These are phyloP conservation scores for Valencia hispanica DNA, from an alignment of 2,797 vertebrate species.

Conservation along the genomic window DNA sequence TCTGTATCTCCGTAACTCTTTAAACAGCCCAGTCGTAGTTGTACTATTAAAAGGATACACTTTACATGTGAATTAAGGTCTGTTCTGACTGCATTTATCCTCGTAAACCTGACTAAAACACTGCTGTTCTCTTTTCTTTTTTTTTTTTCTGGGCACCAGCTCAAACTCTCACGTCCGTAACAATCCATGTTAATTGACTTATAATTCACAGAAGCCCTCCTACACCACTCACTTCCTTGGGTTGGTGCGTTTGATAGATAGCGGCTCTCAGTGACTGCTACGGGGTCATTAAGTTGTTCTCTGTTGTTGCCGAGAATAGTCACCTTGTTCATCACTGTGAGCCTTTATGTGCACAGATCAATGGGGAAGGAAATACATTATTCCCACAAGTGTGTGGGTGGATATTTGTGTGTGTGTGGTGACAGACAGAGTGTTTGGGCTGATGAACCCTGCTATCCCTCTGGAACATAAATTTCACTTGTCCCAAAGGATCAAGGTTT, in stretches of 20 bases:
- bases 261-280: conserved; percentile 39
- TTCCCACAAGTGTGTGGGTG: conserved; percentile 49
- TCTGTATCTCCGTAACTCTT: background rate
- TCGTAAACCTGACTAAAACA: conserved; percentile 15
- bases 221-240: conserved; percentile 11
- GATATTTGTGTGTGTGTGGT: conserved; percentile 27
- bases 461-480: conserved; percentile 46
- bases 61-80: background rate
- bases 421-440: conserved; percentile 23
- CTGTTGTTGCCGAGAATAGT: conserved; percentile 56
- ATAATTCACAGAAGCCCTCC: conserved; percentile 36
- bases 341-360: conserved; percentile 64
- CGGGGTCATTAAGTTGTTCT: conserved; percentile 57
- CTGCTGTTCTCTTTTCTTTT: conserved; percentile 7
- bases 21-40: background rate
- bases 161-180: conserved; percentile 16
- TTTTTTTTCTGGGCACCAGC: conserved; percentile 5
- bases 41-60: background rate
- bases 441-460: conserved; percentile 28
- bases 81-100: background rate
- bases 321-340: conserved; percentile 61
- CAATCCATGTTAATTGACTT: conserved; percentile 43
- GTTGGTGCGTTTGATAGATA: conserved; percentile 35
- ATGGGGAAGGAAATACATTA: conserved; percentile 54
- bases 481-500: conserved; percentile 61